Evolutionary conservation across 2,113 vertebrate genomes (phyloP), one percentile per base, ranked within the genome.

Genomic region (Elgaria multicarinata): DNA sequence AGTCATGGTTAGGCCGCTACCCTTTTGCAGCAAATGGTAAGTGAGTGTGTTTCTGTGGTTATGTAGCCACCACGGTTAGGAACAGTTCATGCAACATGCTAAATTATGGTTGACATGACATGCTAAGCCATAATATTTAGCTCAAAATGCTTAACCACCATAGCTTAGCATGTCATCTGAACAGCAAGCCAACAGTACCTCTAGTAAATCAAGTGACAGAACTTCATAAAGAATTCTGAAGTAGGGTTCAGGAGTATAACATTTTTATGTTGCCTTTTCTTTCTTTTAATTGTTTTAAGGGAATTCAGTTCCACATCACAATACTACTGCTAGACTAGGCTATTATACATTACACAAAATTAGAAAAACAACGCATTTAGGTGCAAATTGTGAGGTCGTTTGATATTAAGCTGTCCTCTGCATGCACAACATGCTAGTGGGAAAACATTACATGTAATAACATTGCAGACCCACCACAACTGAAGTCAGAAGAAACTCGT

Each of bases 361-460:
- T 24, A 75, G 53, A 50, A 26, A 50, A 50, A 62, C 14, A 46
- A 44, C 58, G 50, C 36, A 67, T 83, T 44, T 66, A 3, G 24
- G 16, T 42, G 24, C 58, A 83, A 64, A 66, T 44, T 66, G 72
- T 78, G 33, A 78, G 36, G 36, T 9, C 50, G 22, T n/a, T 9
- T 46, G 62, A 87, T 55, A 74, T n/a, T n/a, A n/a, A n/a, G n/a
- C n/a, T n/a, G n/a, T n/a, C n/a, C 58, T 31, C 36, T 28, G 76
- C 77, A 67, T 64, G 36, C 53, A 88, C 42, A 58, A 62, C 42
- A 75, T 53, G 18, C 78, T 33, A 4, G 12, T n/a, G 33, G 36
- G 36, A 33, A 72, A 88, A 88, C 33, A 71, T 69, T 69, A 53
- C 44, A 80, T 80, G 28, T 31, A 87, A 87, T 33, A 67, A 71